Evolutionary conservation across 2,113 vertebrate genomes (phyloP), one percentile per base, ranked within the genome.

Genomic region (Lucifuga dentata): DNA sequence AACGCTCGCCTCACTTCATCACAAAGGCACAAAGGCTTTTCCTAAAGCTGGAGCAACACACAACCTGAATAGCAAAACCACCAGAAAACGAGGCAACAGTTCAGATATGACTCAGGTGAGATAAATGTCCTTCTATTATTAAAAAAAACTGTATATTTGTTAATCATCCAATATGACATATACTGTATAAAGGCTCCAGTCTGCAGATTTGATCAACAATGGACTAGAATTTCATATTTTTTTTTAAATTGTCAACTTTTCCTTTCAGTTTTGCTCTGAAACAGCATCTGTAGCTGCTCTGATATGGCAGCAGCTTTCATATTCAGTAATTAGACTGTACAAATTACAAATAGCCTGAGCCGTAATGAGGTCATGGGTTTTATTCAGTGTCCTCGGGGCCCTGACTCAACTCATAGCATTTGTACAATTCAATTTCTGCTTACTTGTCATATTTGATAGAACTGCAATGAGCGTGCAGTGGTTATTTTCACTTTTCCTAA

Each of bases 391-490:
- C 70, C 73, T 76, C 40, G 56, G 46, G 71, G 40, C 56, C 59
- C 9, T 38, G 46, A 26, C 16, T 11, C 5, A 6, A 46, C 29
- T 41, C 41, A 1, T 3, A 45, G 45, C 35, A 50, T 73, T 71
- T 56, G 52, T 78, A 59, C 33, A 33, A 64, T 50, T 77, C 58
- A 48, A 55, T 60, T 72, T 76, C 56, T 57, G 71, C 56, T 66
- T 32, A 41, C 35, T 74, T 38, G 80, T 81, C 78, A 76, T 17
- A 48, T 65, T 41, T 50, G 45, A 77, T 68, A 39, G 75, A 32
- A 44, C 68, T 21, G 62, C 59, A 57, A 32, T 53, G 33, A 33
- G 64, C 49, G 61, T 50, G 53, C 52, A 51, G 15, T 17, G 2
- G 7, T 39, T 49, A 50, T 63, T 50, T 46, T 15, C 45, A 29